Conservation (phyloP, 2,888 invertebrate genomes). For the Carpatolechia fugitivella region DNA sequence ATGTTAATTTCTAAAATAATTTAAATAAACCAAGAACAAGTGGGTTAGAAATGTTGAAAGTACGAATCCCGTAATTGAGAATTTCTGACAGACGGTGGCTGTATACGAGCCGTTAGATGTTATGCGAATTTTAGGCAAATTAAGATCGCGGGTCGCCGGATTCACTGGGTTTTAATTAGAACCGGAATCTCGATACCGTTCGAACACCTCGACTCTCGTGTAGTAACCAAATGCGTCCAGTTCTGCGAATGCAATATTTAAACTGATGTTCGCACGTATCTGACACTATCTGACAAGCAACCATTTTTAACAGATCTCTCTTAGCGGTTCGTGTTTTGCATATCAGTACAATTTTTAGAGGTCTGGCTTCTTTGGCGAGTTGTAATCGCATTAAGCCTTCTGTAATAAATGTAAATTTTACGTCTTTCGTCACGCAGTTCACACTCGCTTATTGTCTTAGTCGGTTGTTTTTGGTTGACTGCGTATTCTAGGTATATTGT, state of each 20-base stretch:
- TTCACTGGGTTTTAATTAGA: conserved; percentile 66
- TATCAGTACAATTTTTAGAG: conserved; percentile 23
- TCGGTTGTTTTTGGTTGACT: conserved; percentile 4
- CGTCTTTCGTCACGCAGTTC: conserved; percentile 41
- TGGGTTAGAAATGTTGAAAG: conserved; percentile 21
- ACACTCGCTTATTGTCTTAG: conserved; percentile 33
- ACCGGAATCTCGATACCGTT: conserved; percentile 65
- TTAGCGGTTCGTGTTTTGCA: conserved; percentile 24
- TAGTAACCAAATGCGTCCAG: conserved; percentile 45
- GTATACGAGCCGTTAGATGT: conserved; percentile 44
- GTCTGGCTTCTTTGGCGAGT: conserved; percentile 32
- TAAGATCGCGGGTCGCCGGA: conserved; percentile 51
- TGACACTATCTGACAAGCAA: conserved; percentile 46
- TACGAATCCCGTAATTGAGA: conserved; percentile 33
- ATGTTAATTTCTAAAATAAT: too few species aligned
- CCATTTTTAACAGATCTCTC: conserved; percentile 34
- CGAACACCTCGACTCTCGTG: conserved; percentile 48
- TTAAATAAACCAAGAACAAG: conserved; percentile 24
- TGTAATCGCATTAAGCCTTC: conserved; percentile 32
- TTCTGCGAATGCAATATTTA: conserved; percentile 61
- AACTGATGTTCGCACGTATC: conserved; percentile 42
- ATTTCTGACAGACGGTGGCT: conserved; percentile 38
- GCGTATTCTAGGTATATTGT: not conserved
- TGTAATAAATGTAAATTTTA: conserved; percentile 46
- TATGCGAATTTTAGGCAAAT: conserved; percentile 65